A percentile compares a stretch with the other conserved stretches of the same genome.
phyloP scores from a whole-genome alignment of 2,888 invertebrate species.

The Ptychoptera contaminata region DNA sequence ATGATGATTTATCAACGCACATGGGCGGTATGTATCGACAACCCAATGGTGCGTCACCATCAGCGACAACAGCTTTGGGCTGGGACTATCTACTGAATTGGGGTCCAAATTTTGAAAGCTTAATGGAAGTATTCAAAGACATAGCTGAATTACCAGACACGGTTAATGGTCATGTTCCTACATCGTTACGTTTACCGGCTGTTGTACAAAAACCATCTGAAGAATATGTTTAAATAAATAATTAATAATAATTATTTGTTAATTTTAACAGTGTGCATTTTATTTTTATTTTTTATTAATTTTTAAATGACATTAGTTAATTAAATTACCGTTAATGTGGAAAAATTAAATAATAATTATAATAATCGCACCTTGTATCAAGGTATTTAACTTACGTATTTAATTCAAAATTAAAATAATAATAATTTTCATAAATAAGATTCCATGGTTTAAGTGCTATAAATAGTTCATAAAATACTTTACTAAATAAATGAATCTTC shows the following conservation, averaged over 20 bases:
- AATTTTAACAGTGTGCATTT: slow-evolving; percentile 5
- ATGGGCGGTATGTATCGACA: slow-evolving; percentile 68
- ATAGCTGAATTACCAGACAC: slow-evolving; percentile 87
- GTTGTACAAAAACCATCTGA: slow-evolving; percentile 75
- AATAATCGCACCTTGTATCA: slow-evolving; percentile 27
- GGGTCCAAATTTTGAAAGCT: slow-evolving; percentile 91
- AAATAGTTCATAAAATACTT: too few relatives aligned
- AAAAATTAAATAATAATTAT: background rate
- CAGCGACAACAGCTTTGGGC: slow-evolving; percentile 56
- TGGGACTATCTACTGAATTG: slow-evolving; percentile 93
- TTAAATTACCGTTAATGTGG: background rate
- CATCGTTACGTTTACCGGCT: slow-evolving; percentile 56
- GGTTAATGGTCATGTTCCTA: slow-evolving; percentile 54
- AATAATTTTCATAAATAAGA: too few relatives aligned
- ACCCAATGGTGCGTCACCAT: slow-evolving; percentile 57
- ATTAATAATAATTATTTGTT: background rate
- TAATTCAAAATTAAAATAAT: too few relatives aligned
- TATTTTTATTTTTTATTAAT: slow-evolving; percentile 3
- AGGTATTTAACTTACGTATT: slow-evolving; percentile 15
- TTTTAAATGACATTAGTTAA: background rate
- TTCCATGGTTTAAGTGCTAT: too few relatives aligned
- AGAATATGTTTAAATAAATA: slow-evolving; percentile 56
- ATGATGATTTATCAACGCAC: slow-evolving; percentile 75
- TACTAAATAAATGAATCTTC: too few relatives aligned
- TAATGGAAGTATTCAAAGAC: slow-evolving; percentile 92